Percentiles rank a stretch among this genome's conserved stretches.
Evolutionary conservation across 1,140 invertebrate species (phyloP).

Genomic region (Drosophila sturtevanti): DNA sequence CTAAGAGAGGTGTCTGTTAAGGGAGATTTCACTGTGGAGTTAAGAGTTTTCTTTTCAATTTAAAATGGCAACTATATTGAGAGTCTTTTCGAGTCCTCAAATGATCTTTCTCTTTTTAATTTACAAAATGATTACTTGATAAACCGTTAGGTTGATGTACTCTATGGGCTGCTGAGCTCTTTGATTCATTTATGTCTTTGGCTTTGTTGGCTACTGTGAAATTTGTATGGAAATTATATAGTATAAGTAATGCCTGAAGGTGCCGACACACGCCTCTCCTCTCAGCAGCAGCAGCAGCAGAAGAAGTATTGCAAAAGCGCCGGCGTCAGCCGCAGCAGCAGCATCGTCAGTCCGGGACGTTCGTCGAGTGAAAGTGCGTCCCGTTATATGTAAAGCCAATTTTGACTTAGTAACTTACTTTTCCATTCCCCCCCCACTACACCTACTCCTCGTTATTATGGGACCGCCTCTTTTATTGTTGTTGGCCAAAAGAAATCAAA

Average conservation of each 20-base stretch:
- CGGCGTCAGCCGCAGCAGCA: background rate
- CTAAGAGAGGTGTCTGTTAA: too few relatives aligned
- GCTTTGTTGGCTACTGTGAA: background rate
- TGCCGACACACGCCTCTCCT: background rate
- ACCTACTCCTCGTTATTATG: too few relatives aligned
- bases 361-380: conserved; percentile 53
- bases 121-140: too few relatives aligned
- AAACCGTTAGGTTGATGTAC: too few relatives aligned
- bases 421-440: conserved; percentile 2
- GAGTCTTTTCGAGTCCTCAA: too few relatives aligned
- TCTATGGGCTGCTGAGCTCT: background rate
- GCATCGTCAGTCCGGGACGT: background rate
- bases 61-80: too few relatives aligned
- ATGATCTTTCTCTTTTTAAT: too few relatives aligned
- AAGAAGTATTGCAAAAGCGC: background rate
- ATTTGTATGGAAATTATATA: conserved; percentile 1
- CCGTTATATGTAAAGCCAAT: conserved; percentile 52
- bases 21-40: too few relatives aligned
- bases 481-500: conserved; percentile 53
- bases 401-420: conserved; percentile 61
- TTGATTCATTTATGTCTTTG: background rate
- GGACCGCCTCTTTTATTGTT: conserved; percentile 5
- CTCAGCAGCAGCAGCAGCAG: background rate
- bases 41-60: too few relatives aligned
- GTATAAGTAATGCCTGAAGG: conserved; percentile 4